Base-by-base conservation (phyloP, 1,140 invertebrate genomes). In the Pristionchus pacificus region DNA sequence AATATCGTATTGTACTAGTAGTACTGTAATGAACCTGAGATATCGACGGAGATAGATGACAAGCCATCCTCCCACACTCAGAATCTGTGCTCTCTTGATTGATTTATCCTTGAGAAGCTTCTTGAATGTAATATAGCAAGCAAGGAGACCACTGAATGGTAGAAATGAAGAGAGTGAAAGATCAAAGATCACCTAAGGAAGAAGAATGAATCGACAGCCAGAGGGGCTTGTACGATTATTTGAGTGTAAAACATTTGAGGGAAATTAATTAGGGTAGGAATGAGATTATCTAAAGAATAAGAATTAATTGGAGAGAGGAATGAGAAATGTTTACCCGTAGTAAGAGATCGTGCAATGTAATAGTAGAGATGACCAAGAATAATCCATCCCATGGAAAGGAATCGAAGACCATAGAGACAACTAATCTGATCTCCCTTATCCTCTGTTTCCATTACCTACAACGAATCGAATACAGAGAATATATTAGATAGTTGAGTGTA, bases 121-220 rank as follows among this genome's bases (percentile, higher is more conserved):
- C 60, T 74, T 74, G 71, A 83, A 71, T 61, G 82, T 83, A 30
- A 84, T 76, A 55, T 81, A 83, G 2, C 78, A 60, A 32, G 82
- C 80, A 1, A 83, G 49, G 65, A 83, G 76, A 62, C 81, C 82
- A 70, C 80, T 82, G 57, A 78, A 80, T 67, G 32, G 29, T n/a
- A 49, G 19, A 31, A 49, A 32, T 49, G 33, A 1, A 61, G 60
- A 2, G 60, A 27, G 0, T 38, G 19, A 29, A 19, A 55, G n/a
- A n/a, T n/a, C n/a, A 77, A n/a, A n/a, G 1, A 19, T 1, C 63
- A 80, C 78, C 78, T 80, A 14, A 81, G 66, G 65, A 84, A 80
- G 62, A 83, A 83, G 69, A 83, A 83, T 0, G 81, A 82, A 57
- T 83, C 81, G 1, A 83, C 81, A 32, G 81, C 81, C 15, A 83